Evolutionary conservation across 2,797 vertebrate species (phyloP), one percentile per base, ranked within the genome.

Genomic region (Melanitta fusca): DNA sequence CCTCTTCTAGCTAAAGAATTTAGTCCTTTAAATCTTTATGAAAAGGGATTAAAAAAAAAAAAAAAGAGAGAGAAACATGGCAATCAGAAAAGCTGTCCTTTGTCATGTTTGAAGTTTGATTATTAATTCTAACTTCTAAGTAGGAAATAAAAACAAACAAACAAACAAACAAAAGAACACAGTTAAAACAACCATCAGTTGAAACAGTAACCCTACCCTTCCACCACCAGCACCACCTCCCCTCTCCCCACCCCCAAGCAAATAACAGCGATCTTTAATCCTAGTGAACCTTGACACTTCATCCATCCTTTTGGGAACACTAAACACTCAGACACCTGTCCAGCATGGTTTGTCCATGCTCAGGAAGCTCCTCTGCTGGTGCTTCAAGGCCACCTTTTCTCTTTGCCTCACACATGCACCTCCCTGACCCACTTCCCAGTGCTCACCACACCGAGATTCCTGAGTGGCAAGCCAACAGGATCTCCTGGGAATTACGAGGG

Each of bases 21-120:
- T 68, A 91, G 81, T 71, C 68, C 86, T 94, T 87, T 78, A 95
- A 93, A 72, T 91, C 90, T 87, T 90, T 92, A 93, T 80, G 84
- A 89, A 91, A 94, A 87, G 69, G 54, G 61, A 72, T 70, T 95
- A 74, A 32, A 51, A 51, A 85, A 64, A 36, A 41, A 86, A 34
- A 5, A 47, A 1, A 47, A 45, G 43, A 45, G 43, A 34, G 14
- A 84, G 3, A 62, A 72, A 88, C 38, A 8, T 6, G 41, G 56
- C 88, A 94, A 90, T 65, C 61, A 74, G 82, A 80, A 96, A 95
- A 91, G 89, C 77, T 65, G 64, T 75, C 60, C 43, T 95, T 94
- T 82, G 62, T 93, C 64, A 53, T 13, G 7, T 57, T 43, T 88
- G 70, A 74, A 2, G 4, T 70, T 89, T 75, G 58, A 69, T 81